A percentile compares a stretch with the other conserved stretches of the same genome.
phyloP scores from a whole-genome alignment of 1,140 invertebrate genomes.

The Pristionchus pacificus region DNA sequence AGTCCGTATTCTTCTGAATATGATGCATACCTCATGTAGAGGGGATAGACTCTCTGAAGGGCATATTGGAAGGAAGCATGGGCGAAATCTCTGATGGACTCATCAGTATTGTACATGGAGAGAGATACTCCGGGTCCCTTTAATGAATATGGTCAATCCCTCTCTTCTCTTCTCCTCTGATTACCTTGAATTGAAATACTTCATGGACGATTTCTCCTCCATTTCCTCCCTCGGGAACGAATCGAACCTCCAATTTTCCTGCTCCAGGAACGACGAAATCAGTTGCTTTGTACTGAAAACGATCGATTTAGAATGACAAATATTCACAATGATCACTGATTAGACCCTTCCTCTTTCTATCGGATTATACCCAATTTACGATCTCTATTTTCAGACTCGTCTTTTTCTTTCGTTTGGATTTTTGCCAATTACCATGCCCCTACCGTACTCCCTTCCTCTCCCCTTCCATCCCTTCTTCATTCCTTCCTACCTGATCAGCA shows the following conservation, averaged over 20 bases:
- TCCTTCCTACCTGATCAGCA: conserved; percentile 66
- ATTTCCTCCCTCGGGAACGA: conserved; percentile 65
- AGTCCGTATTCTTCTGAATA: neutral
- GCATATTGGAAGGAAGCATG: conserved; percentile 89
- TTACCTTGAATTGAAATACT: conserved; percentile 50
- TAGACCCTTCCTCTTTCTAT: too few relatives aligned
- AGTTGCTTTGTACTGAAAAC: conserved; percentile 82
- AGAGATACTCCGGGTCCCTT: conserved; percentile 80
- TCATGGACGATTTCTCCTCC: conserved; percentile 65
- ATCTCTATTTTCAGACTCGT: too few relatives aligned
- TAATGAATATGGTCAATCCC: conserved; percentile 73
- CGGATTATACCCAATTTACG: too few relatives aligned
- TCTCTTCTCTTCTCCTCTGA: conserved; percentile 19
- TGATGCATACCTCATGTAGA: conserved; percentile 72
- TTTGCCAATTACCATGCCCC: too few relatives aligned
- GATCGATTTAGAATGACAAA: too few relatives aligned
- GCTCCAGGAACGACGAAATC: conserved; percentile 84
- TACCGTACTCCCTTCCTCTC: too few relatives aligned
- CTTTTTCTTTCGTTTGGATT: too few relatives aligned
- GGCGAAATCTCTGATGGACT: conserved; percentile 79
- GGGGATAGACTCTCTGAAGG: conserved; percentile 75
- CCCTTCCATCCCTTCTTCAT: neutral
- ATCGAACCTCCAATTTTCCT: conserved; percentile 81
- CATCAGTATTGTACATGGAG: conserved; percentile 95
- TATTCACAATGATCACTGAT: too few relatives aligned